Base-by-base conservation (phyloP, 2,888 invertebrate species). In the Aelia acuminata region DNA sequence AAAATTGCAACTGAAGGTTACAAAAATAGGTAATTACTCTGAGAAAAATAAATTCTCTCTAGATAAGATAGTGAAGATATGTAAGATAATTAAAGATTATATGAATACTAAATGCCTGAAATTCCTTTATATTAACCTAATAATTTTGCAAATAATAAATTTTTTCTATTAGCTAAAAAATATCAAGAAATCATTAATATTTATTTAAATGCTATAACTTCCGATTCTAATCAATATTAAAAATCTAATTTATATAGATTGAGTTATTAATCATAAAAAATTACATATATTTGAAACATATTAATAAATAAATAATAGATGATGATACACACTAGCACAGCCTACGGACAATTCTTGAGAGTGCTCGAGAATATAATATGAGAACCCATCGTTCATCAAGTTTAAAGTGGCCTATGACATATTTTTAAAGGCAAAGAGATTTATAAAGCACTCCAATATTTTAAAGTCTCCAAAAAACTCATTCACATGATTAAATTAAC, bases 61-160 rank as follows among this genome's bases (percentile, higher is more conserved):
- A 70, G 63, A 70, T 70, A 70, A 70, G 63, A 70, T 70, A 70
- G 7, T 70, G 63, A 70, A 70, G 63, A 70, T 35, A 70, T 8
- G 26, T 70, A 35, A 70, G 18, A 35, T 70, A 18, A 20, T 26
- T 70, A 31, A 26, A 57, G 18, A 70, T 20, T 18, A 22, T 70
- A 70, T 70, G 63, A 35, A 35, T 70, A 70, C 63, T 70, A 70
- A 70, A 70, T 70, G 35, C 4, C 63, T 31, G 15, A 70, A 18
- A 35, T 35, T 70, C 5, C 5, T 70, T 35, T 70, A 20, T n/a
- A n/a, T n/a, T 8, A 35, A 70, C 35, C 2, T 70, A 1, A 70
- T 35, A 18, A 70, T 35, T 70, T 35, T 70, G 3, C 18, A 35
- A 31, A 31, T 5, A 70, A 35, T 18, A 63, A 53, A 8, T n/a